Evolutionary conservation across 2,888 invertebrate genomes (phyloP).

Genomic region (Aelia acuminata): DNA sequence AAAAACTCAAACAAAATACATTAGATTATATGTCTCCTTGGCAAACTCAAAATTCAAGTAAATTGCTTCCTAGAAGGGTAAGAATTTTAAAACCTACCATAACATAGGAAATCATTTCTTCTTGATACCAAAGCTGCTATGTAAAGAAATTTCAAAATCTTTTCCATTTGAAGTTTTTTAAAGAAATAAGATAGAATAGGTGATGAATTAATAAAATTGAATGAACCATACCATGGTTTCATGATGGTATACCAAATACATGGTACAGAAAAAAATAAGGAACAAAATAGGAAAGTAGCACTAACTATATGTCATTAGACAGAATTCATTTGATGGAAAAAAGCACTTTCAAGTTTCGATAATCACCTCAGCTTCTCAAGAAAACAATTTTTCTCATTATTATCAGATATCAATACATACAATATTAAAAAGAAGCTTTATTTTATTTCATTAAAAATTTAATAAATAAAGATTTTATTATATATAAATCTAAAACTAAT

Average conservation of each 20-base stretch:
- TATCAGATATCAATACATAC: neutral
- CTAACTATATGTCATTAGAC: neutral
- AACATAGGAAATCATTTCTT: no score
- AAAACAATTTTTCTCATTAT: neutral
- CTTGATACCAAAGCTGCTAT: no score
- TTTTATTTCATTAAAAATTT: no score
- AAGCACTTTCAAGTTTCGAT: neutral
- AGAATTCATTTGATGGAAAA: neutral
- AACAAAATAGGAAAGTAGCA: neutral
- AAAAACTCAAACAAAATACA: neutral
- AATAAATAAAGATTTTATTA: slow-evolving; percentile 17
- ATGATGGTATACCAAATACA: neutral
- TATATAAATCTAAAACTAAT: slow-evolving; percentile 11
- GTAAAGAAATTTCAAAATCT: neutral
- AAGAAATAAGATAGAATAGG: neutral
- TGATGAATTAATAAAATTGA: no score
- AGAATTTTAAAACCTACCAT: no score
- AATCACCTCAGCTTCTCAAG: neutral
- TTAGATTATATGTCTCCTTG: no score
- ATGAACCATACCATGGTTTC: neutral
- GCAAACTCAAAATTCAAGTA: no score
- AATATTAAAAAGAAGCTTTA: neutral
- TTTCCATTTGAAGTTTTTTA: neutral
- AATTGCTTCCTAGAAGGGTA: no score
- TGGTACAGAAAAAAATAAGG: neutral